Conservation (phyloP, 2,113 vertebrate genomes). For the Cyphomyrus plagiostoma region DNA sequence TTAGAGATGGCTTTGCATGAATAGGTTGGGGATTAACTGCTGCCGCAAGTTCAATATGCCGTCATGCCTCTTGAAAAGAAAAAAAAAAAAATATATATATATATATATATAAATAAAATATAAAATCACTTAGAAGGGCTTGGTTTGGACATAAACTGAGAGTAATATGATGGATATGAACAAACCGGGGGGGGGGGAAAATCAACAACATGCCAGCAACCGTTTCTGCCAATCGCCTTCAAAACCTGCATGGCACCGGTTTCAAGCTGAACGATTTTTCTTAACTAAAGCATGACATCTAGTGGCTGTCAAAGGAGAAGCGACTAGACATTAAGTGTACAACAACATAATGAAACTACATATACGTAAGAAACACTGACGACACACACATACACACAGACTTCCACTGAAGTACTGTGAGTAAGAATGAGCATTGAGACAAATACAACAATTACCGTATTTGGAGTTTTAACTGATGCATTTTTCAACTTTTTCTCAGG, state of each 20-base stretch:
- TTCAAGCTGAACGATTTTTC: not conserved
- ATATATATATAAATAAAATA: not conserved
- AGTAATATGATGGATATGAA: not conserved
- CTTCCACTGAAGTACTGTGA: not conserved
- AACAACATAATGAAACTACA: not conserved
- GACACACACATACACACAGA: not conserved
- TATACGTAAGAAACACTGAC: not conserved
- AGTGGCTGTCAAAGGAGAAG: constrained; percentile 11
- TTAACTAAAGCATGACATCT: constrained; percentile 14
- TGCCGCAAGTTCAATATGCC: not conserved
- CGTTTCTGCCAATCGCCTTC: not conserved
- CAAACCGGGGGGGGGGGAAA: not conserved
- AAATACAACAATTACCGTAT: constrained; percentile 47
- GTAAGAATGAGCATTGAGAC: not conserved
- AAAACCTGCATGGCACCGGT: not conserved
- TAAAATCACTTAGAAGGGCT: not conserved
- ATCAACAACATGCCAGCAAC: not conserved
- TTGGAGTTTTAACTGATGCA: constrained; percentile 31
- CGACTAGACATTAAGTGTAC: not conserved
- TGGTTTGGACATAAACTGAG: not conserved
- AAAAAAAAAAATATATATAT: not conserved
- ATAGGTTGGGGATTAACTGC: not conserved
- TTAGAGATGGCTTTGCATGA: not conserved
- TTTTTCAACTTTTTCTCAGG: constrained; percentile 32
- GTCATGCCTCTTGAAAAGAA: not conserved